These are phyloP conservation scores for Catamblyrhynchus diadema DNA, from an alignment of 2,797 vertebrate species.

Conservation along the genomic window DNA sequence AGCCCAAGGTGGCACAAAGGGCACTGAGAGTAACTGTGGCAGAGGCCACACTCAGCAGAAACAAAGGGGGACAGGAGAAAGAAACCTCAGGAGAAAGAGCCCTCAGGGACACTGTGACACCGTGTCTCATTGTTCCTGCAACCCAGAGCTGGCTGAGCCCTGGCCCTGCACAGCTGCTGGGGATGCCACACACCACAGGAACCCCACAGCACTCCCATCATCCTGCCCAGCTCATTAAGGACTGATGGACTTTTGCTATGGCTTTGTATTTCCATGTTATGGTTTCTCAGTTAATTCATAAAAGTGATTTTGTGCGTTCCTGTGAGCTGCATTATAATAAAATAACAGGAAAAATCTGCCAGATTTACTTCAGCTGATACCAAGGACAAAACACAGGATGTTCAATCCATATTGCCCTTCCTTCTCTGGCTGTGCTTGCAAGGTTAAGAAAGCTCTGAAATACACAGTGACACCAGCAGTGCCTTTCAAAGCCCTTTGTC, in stretches of 20 bases:
- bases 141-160: background rate
- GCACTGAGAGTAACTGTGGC: background rate
- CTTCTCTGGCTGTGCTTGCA: slow-evolving; percentile 52
- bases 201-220: background rate
- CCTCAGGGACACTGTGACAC: background rate
- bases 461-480: slow-evolving; percentile 6
- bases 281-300: slow-evolving; percentile 57
- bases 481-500: background rate
- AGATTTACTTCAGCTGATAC: slow-evolving; percentile 79
- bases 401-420: slow-evolving; percentile 70
- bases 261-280: background rate
- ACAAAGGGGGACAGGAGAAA: background rate
- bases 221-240: background rate
- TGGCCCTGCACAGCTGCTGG: background rate
- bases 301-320: slow-evolving; percentile 56
- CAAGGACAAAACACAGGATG: slow-evolving; percentile 79
- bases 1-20: background rate
- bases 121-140: accelerated
- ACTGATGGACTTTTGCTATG: background rate
- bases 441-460: slow-evolving; percentile 64
- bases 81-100: background rate
- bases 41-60: background rate
- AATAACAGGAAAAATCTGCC: slow-evolving; percentile 93
- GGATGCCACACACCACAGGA: accelerated
- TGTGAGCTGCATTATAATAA: slow-evolving; percentile 73